These are phyloP conservation scores for Drosophila lacteicornis DNA, from an alignment of 1,140 invertebrate species.

Conservation along the genomic window DNA sequence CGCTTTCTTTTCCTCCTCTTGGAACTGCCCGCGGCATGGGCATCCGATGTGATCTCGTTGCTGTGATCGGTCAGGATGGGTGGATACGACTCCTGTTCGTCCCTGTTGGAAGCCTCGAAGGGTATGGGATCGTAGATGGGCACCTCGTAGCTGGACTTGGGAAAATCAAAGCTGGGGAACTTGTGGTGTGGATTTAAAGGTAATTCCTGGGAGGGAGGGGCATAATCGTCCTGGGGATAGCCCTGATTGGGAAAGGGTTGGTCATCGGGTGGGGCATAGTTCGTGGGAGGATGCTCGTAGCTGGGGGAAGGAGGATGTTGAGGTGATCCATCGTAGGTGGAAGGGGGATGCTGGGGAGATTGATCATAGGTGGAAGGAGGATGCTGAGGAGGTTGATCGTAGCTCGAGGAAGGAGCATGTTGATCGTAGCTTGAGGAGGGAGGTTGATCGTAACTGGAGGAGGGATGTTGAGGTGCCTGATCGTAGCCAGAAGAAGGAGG, in stretches of 20 bases:
- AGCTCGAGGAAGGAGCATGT: conserved; percentile 3
- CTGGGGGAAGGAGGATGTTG: conserved; percentile 21
- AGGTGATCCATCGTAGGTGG: conserved; percentile 11
- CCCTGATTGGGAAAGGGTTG: conserved; percentile 28
- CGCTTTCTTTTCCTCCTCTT: conserved; percentile 57
- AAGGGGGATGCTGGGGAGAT: conserved; percentile 21
- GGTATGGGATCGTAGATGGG: conserved; percentile 82
- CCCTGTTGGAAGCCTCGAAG: conserved; percentile 70
- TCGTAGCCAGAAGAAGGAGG: conserved; percentile 15
- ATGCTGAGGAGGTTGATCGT: conserved; percentile 17
- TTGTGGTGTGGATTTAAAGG: conserved; percentile 71
- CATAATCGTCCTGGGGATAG: conserved; percentile 67
- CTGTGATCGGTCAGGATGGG: conserved; percentile 48
- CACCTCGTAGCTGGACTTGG: conserved; percentile 82
- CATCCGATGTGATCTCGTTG: conserved; percentile 44
- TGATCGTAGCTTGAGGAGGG: conserved; percentile 24
- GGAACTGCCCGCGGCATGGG: conserved; percentile 59
- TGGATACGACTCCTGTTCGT: conserved; percentile 75
- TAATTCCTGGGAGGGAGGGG: conserved; percentile 64
- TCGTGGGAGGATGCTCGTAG: conserved; percentile 25
- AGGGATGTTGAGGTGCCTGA: background rate
- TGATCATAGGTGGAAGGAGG: background rate
- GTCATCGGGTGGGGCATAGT: conserved; percentile 26
- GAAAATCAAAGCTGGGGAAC: conserved; percentile 75
- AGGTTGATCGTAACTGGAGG: conserved; percentile 7